A percentile compares a stretch with the other conserved stretches of the same genome.
These are phyloP conservation scores for Drosophila takahashii DNA, from an alignment of 1,140 invertebrate species.

Conservation along the genomic window DNA sequence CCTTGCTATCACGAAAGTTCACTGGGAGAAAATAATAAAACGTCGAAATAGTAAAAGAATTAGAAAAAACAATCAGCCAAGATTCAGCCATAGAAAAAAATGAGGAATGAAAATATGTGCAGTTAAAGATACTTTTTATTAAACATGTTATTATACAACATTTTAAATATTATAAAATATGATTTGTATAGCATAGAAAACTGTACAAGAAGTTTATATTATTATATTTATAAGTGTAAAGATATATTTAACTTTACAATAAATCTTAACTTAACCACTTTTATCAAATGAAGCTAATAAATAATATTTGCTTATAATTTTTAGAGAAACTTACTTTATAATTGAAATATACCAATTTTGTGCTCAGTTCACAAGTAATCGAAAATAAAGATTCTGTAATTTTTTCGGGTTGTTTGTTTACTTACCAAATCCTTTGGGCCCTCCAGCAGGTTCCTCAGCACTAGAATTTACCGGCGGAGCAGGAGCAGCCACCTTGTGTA, in stretches of 20 bases:
- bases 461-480: slow-evolving; percentile 29
- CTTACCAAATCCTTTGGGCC: slow-evolving; percentile 78
- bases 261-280: no score
- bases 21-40: slow-evolving; percentile 40
- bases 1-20: slow-evolving; percentile 85
- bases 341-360: not conserved
- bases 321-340: no score
- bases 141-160: no score
- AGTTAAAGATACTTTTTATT: not conserved
- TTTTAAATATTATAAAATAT: no score
- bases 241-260: no score
- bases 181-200: no score
- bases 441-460: slow-evolving; percentile 52
- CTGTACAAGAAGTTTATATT: no score
- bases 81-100: not conserved
- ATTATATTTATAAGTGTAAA: no score
- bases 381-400: not conserved
- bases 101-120: not conserved
- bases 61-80: no score
- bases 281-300: no score
- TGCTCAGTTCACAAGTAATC: no score
- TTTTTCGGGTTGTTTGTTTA: not conserved
- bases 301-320: no score
- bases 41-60: not conserved
- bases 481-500: slow-evolving; percentile 66